Conservation (phyloP, 1,140 invertebrate species). For the Bombus pascuorum region DNA sequence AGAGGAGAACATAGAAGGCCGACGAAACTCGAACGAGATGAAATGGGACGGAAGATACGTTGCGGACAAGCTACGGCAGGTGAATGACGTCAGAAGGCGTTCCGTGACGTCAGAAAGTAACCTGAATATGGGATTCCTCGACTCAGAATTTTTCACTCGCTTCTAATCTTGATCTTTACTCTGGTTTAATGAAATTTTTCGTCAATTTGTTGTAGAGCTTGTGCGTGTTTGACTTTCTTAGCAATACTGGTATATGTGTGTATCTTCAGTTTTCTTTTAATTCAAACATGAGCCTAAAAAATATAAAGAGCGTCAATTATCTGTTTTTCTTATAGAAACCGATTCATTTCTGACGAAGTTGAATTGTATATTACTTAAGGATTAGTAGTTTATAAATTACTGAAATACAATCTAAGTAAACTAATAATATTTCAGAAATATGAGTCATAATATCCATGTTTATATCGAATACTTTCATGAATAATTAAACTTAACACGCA, state of each 20-base stretch:
- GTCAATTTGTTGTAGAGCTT: not conserved
- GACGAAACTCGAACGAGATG: slow-evolving; percentile 42
- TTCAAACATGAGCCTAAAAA: not conserved
- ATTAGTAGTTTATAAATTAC: not conserved
- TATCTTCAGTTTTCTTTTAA: not conserved
- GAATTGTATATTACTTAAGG: accelerated
- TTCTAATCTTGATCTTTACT: not conserved
- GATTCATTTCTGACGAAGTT: not conserved
- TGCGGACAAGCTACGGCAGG: slow-evolving; percentile 56
- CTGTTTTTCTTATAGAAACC: not conserved
- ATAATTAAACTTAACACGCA: not conserved
- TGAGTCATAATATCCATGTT: no score
- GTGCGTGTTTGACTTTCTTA: not conserved
- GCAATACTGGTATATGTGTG: not conserved
- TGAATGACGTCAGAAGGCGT: slow-evolving; percentile 73
- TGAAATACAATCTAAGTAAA: no score
- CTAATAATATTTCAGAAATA: no score
- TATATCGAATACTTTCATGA: no score
- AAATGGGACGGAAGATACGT: slow-evolving; percentile 55
- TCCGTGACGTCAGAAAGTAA: slow-evolving; percentile 71
- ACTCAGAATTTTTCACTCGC: not conserved
- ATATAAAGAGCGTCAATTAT: not conserved
- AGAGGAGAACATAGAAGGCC: slow-evolving; percentile 1
- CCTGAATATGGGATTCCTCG: slow-evolving; percentile 47
- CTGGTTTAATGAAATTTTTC: not conserved